Conservation (phyloP, 35 echinoderm and acorn worm genomes). For the Heliocidaris erythrogramma region DNA sequence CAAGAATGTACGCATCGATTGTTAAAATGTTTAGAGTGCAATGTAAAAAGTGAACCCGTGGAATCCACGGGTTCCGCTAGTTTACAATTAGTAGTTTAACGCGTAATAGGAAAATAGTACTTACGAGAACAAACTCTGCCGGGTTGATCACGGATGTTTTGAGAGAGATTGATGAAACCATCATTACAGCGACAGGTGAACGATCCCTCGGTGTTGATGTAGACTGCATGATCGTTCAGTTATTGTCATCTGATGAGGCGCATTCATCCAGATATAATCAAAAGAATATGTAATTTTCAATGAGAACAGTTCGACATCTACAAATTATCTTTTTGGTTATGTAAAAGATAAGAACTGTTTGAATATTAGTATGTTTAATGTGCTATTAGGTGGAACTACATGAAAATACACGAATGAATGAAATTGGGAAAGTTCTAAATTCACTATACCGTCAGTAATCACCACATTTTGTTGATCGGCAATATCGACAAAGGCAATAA, state of each 20-base stretch:
- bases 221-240: slow-evolving; percentile 52
- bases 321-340: too few species aligned
- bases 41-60: too few species aligned
- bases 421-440: not conserved
- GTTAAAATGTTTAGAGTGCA: too few species aligned
- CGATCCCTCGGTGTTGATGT: slow-evolving; percentile 63
- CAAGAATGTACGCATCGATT: too few species aligned
- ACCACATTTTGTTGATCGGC: not conserved
- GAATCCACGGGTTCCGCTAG: too few species aligned
- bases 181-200: slow-evolving; percentile 52
- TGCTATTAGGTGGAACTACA: not conserved
- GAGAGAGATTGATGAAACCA: slow-evolving; percentile 48
- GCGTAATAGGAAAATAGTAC: not conserved
- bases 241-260: slow-evolving; percentile 32
- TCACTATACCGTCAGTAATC: not conserved
- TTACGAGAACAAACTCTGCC: slow-evolving; percentile 58
- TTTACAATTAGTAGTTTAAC: too few species aligned
- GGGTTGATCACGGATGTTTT: slow-evolving; percentile 9
- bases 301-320: too few species aligned
- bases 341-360: too few species aligned
- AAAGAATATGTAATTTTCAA: not conserved
- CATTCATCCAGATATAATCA: slow-evolving; percentile 66
- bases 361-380: too few species aligned
- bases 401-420: not conserved
- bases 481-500: not conserved